Evolutionary conservation across 1,140 invertebrate genomes (phyloP), one percentile per base, ranked within the genome.

Genomic region (Hyles euphorbiae): DNA sequence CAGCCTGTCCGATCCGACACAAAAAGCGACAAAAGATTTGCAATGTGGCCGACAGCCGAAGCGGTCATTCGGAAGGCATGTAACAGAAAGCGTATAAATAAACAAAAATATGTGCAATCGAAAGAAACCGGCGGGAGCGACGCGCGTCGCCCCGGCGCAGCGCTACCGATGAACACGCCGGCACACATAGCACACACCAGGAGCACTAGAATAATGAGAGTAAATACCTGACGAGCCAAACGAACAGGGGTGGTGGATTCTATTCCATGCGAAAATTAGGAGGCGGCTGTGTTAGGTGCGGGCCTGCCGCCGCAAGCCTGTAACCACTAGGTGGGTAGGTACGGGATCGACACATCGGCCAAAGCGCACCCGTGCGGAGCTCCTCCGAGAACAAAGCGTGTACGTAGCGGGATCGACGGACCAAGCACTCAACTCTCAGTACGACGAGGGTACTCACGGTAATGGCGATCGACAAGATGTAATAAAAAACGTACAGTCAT

Each of bases 401-500:
- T 88, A 86, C 83, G 85, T 81, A 88, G 85, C 82, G 85, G 85
- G 78, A 77, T 79, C 79, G 74, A 79, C 81, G 78, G 78, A 85
- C 82, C 80, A 83, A 86, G 83, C 85, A 76, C 78, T 85, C 78
- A 81, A 85, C 81, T 83, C 81, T 83, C 80, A 85, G 83, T 83
- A 82, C 85, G 85, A 81, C 83, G 81, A 81, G 74, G 61, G 65
- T 68, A 86, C 73, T 76, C 74, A 77, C 82, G 83, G 77, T 77
- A 76, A 76, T 83, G 80, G 81, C 78, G 82, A 86, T 85, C 78
- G 80, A 87, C 80, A 86, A 85, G 81, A 88, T 83, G 82, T 88
- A 92, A 94, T 94, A 94, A 94, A 94, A 94, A 94, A 94, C 93
- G 94, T 94, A 94, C 93, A 94, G 91, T 94, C 93, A 94, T 94